Base-by-base conservation (phyloP, 2,888 invertebrate species). In the Bruchidius siliquastri region DNA sequence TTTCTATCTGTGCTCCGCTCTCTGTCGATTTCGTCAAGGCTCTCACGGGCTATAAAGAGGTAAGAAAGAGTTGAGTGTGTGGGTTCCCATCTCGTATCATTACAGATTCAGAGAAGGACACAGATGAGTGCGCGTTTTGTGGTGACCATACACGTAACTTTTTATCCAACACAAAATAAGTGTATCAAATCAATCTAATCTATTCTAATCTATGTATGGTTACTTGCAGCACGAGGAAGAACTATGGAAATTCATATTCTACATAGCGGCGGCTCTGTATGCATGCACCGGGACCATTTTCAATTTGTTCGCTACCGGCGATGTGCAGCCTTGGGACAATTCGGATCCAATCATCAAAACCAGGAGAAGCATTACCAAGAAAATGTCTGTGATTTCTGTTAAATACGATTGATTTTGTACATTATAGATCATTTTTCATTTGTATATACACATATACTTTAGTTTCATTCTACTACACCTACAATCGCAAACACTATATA, bases 171-270 rank as follows among this genome's bases (percentile, higher is more conserved):
- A n/a, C n/a, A n/a, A n/a, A n/a, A n/a, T n/a, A n/a, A n/a, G n/a
- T n/a, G n/a, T n/a, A n/a, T n/a, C n/a, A n/a, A n/a, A n/a, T n/a
- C n/a, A n/a, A n/a, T n/a, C n/a, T n/a, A n/a, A n/a, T n/a, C n/a
- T n/a, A n/a, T n/a, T n/a, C n/a, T n/a, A n/a, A n/a, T n/a, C n/a
- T n/a, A n/a, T n/a, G n/a, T n/a, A n/a, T 49, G 49, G 3, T 49
- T 13, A 21, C 1, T 88, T 86, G 20, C 87, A 94, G 93, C 86
- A 86, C 66, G 88, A 92, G 79, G 88, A 90, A n/a, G 76, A 83
- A 13, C 91, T 93, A 82, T 95, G 95, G 95, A 89, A 91, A 68
- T 89, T 89, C 75, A 91, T 94, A 66, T 95, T 95, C 87, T 91
- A 92, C 82, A 88, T 93, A 66, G 90, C 95, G 0, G 90, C 93